Percentiles rank a stretch among this genome's conserved stretches.
Conservation (phyloP, 2,113 vertebrate genomes). For the Furnarius figulus region DNA sequence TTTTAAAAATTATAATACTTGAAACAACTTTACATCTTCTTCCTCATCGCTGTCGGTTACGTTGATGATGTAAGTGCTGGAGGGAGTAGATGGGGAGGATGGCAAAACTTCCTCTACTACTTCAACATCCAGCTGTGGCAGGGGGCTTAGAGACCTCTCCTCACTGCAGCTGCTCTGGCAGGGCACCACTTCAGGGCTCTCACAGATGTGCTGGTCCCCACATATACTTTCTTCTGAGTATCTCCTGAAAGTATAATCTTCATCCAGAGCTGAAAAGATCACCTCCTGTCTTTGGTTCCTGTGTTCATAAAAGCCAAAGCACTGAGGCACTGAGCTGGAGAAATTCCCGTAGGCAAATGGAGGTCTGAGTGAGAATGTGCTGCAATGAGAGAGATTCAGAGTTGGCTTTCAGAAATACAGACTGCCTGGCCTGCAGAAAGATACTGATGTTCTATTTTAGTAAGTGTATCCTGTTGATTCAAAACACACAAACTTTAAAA, state of each 20-base stretch:
- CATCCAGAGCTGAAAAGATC: conserved; percentile 63
- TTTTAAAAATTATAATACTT: conserved; percentile 74
- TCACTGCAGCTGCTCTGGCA: conserved; percentile 41
- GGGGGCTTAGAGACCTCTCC: conserved; percentile 43
- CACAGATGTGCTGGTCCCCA: conserved; percentile 24
- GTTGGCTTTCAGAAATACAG: not conserved
- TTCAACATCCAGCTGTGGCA: conserved; percentile 59
- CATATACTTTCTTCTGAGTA: conserved; percentile 14
- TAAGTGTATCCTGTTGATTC: not conserved
- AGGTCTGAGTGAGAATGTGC: conserved; percentile 75
- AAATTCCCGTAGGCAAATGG: conserved; percentile 65
- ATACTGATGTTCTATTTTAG: not conserved
- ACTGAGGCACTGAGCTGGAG: conserved; percentile 67
- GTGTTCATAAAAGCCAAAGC: conserved; percentile 68
- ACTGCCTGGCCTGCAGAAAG: not conserved
- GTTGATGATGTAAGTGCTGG: conserved; percentile 69
- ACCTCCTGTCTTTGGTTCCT: conserved; percentile 67
- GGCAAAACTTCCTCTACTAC: conserved; percentile 71
- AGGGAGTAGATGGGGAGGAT: conserved; percentile 47
- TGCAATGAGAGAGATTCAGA: conserved; percentile 55
- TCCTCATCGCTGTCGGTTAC: conserved; percentile 75
- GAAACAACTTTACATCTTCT: conserved; percentile 75
- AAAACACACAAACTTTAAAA: not conserved
- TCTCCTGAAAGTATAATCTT: conserved; percentile 62
- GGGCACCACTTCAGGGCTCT: conserved; percentile 18